Evolutionary conservation across 2,888 invertebrate genomes (phyloP).

Genomic region (Megastigmus dorsalis): DNA sequence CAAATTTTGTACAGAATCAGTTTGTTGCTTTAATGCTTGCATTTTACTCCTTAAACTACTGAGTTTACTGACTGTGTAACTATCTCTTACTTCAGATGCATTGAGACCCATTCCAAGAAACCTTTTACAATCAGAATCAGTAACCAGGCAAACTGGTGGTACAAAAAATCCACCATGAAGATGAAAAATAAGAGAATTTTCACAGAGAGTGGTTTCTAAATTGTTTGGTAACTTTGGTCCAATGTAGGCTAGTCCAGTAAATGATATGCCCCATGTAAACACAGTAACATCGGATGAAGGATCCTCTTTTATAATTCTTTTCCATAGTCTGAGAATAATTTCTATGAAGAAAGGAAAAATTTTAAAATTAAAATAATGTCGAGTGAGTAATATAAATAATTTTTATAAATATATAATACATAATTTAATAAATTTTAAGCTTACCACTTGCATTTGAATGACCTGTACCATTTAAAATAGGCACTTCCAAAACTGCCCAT

Average conservation of each 20-base stretch:
- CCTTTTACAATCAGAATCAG: constrained; percentile 68
- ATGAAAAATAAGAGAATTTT: constrained; percentile 88
- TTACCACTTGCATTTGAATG: constrained; percentile 72
- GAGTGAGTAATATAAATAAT: background rate
- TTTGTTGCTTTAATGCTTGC: constrained; percentile 82
- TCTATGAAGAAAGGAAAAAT: constrained; percentile 58
- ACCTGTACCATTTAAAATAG: constrained; percentile 76
- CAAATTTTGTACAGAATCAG: constrained; percentile 77
- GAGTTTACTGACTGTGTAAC: constrained; percentile 84
- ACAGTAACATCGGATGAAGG: constrained; percentile 78
- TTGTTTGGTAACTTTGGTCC: constrained; percentile 82
- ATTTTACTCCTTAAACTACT: constrained; percentile 75
- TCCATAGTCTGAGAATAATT: constrained; percentile 71
- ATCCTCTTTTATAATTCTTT: constrained; percentile 63
- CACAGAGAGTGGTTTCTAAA: constrained; percentile 81
- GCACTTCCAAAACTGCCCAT: constrained; percentile 87
- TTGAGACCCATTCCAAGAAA: constrained; percentile 68
- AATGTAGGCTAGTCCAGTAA: constrained; percentile 87
- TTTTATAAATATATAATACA: constrained; percentile 3
- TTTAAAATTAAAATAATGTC: constrained; percentile 1
- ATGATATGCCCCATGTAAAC: constrained; percentile 89
- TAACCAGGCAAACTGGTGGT: constrained; percentile 74
- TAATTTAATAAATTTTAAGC: constrained; percentile 27
- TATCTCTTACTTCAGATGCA: constrained; percentile 79
- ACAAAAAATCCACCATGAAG: constrained; percentile 92